These are phyloP conservation scores for Hyperoplus immaculatus DNA, from an alignment of 2,797 vertebrate genomes.

Conservation along the genomic window DNA sequence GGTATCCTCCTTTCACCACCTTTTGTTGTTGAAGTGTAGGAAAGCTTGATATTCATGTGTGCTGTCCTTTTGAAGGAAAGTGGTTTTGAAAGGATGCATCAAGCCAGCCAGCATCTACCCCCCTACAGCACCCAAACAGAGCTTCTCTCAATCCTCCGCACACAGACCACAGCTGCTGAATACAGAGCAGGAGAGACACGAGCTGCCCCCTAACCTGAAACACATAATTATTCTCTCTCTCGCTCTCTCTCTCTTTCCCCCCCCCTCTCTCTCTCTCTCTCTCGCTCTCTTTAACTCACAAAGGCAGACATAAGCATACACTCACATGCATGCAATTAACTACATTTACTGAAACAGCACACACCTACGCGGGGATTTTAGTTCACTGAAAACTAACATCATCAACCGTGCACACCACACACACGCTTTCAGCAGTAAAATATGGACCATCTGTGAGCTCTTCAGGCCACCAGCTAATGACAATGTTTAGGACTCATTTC, in stretches of 20 bases:
- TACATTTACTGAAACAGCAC: slow-evolving; percentile 32
- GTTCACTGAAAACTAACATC: slow-evolving; percentile 37
- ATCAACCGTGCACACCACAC: slow-evolving; percentile 41
- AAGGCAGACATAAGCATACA: slow-evolving; percentile 18
- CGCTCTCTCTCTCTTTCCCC: not conserved
- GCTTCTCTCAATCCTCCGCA: slow-evolving; percentile 73
- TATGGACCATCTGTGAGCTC: slow-evolving; percentile 71
- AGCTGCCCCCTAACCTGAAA: slow-evolving; percentile 68
- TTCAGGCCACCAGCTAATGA: slow-evolving; percentile 65
- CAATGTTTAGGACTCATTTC: slow-evolving; percentile 57
- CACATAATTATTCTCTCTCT: slow-evolving; percentile 39
- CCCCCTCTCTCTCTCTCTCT: slow-evolving; percentile 13
- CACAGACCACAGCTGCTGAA: slow-evolving; percentile 64
- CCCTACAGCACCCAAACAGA: slow-evolving; percentile 69
- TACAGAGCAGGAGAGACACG: slow-evolving; percentile 75
- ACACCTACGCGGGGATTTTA: slow-evolving; percentile 59
- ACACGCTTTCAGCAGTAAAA: slow-evolving; percentile 58
- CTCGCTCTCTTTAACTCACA: not conserved
- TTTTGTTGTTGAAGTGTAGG: slow-evolving; percentile 43
- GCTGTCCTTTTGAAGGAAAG: slow-evolving; percentile 66
- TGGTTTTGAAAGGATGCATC: slow-evolving; percentile 74
- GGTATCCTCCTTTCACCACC: slow-evolving; percentile 24
- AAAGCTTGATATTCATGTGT: slow-evolving; percentile 57
- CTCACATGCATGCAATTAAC: slow-evolving; percentile 48
- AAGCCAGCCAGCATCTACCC: slow-evolving; percentile 50